Evolutionary conservation across 2,797 vertebrate genomes (phyloP), one percentile per base, ranked within the genome.

Genomic region (Masticophis lateralis): DNA sequence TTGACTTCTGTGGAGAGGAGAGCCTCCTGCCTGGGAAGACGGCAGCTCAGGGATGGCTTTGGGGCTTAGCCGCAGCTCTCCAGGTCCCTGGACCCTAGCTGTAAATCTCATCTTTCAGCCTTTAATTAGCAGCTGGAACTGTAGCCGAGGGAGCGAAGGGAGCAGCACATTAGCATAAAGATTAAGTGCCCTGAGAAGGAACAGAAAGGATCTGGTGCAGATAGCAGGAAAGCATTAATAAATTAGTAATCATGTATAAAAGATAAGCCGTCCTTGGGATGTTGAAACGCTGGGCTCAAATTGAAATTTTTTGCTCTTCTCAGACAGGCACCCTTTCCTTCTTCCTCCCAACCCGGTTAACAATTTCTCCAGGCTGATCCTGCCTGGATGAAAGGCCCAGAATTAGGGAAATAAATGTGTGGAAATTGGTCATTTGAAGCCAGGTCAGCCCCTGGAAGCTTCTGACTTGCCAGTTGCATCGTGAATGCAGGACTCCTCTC

Each of bases 71-170:
- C 94, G 60, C 91, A 92, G 94, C 92, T 69, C 95, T 96, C 14
- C 93, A 91, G 83, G 92, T 28, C 89, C 20, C 61, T 87, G 61
- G 79, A 89, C 66, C 94, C 94, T 47, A 83, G 86, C 90, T 95
- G 89, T 27, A 92, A 95, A 96, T 94, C 93, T 93, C 89, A 92
- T 95, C 37, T 20, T 8, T 2, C 37, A 96, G 87, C 94, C 94
- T 94, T 96, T 97, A 96, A 95, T 95, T 95, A 96, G 94, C 83
- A 86, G 89, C 91, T 94, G 86, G 90, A 95, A 95, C 95, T 97
- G 94, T 96, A 95, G 94, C 95, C 89, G 93, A 94, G 96, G 94
- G 96, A 95, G 28, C 25, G 0, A 8, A 53, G 13, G 12, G 18
- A n/a, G 25, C 22, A 47, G 56, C 91, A 51, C 87, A 96, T 97